Evolutionary conservation across 2,113 vertebrate species (phyloP).

Genomic region (Sciurus niger): DNA sequence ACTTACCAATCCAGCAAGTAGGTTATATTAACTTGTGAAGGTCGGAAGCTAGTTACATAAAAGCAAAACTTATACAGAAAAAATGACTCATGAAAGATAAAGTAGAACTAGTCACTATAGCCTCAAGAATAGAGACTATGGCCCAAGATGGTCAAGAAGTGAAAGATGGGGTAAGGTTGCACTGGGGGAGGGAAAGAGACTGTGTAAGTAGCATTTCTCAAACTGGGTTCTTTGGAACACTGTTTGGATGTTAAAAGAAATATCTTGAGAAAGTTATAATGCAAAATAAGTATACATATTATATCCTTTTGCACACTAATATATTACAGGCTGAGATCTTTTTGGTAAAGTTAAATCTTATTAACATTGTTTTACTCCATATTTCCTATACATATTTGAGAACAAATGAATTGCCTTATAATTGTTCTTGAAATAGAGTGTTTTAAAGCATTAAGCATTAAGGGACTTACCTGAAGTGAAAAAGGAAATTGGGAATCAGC

Average conservation of each 20-base stretch:
- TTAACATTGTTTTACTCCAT: not conserved
- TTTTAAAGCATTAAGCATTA: not conserved
- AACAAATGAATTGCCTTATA: not conserved
- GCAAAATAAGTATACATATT: not conserved
- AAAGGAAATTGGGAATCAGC: not conserved
- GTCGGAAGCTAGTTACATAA: constrained; percentile 45
- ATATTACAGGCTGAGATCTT: not conserved
- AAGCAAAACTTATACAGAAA: constrained; percentile 33
- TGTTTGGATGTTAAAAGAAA: not conserved
- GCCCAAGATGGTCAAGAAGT: not conserved
- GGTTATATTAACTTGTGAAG: constrained; percentile 60
- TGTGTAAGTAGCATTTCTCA: not conserved
- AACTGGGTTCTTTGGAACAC: not conserved
- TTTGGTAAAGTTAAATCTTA: not conserved
- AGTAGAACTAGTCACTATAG: not conserved
- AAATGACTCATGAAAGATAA: not conserved
- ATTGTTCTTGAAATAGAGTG: not conserved
- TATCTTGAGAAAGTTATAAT: not conserved
- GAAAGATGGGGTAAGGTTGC: not conserved
- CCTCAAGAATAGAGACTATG: not conserved
- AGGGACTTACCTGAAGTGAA: not conserved
- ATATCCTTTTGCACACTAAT: not conserved
- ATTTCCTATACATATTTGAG: not conserved
- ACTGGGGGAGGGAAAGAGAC: not conserved
- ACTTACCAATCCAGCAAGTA: constrained; percentile 13